These are phyloP conservation scores for Morpho achilles DNA, from an alignment of 2,888 invertebrate species.

Conservation along the genomic window DNA sequence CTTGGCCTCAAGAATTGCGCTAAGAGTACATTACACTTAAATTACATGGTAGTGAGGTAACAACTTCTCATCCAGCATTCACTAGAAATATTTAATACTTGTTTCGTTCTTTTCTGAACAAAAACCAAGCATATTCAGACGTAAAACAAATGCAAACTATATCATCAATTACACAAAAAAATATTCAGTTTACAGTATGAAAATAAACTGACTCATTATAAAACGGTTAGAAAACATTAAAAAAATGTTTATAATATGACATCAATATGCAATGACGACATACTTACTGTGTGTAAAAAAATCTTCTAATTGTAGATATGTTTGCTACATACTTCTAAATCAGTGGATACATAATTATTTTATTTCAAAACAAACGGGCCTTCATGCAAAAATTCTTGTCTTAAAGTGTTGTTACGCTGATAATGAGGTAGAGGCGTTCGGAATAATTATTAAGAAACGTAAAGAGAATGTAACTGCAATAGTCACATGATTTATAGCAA, in stretches of 20 bases:
- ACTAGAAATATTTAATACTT: background rate
- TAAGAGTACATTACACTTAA: background rate
- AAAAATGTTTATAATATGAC: too few relatives aligned
- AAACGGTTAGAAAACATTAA: too few relatives aligned
- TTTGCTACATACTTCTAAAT: too few relatives aligned
- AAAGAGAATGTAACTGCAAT: conserved; percentile 2
- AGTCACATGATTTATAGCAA: conserved; percentile 13
- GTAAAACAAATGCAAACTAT: too few relatives aligned
- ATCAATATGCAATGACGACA: too few relatives aligned
- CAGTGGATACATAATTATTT: too few relatives aligned
- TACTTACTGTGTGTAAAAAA: too few relatives aligned
- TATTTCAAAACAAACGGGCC: too few relatives aligned
- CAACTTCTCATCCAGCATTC: background rate
- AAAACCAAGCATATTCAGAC: background rate
- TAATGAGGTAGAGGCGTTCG: background rate
- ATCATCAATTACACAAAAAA: too few relatives aligned
- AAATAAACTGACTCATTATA: too few relatives aligned
- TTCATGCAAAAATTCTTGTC: background rate
- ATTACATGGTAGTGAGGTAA: background rate
- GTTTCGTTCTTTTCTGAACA: background rate
- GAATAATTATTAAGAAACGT: conserved; percentile 6
- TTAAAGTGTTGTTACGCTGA: background rate
- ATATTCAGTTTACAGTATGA: too few relatives aligned
- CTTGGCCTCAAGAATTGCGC: background rate
- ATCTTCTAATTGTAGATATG: too few relatives aligned